Evolutionary conservation across 1,140 invertebrate species (phyloP).

Genomic region (Trichoplusia ni): DNA sequence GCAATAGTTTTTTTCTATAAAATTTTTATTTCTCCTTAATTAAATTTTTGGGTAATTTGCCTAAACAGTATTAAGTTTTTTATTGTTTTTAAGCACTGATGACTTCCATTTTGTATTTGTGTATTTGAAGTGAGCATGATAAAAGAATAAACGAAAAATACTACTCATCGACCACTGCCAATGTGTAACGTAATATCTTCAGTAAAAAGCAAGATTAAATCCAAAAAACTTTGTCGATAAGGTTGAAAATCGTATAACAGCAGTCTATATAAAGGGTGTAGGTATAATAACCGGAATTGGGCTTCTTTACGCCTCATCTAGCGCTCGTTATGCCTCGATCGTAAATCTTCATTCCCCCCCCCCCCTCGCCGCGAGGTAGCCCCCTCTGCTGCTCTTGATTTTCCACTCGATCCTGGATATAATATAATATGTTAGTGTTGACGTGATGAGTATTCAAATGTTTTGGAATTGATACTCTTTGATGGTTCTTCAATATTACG

Average conservation of each 20-base stretch:
- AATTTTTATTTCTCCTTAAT: too few relatives aligned
- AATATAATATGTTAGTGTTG: constrained; percentile 53
- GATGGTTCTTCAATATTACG: too few relatives aligned
- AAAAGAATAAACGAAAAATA: too few relatives aligned
- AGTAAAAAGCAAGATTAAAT: background rate
- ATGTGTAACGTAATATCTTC: too few relatives aligned
- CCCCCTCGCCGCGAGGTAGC: constrained; percentile 24
- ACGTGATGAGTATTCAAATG: constrained; percentile 28
- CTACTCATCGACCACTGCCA: too few relatives aligned
- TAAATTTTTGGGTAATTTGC: too few relatives aligned
- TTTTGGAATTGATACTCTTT: too few relatives aligned
- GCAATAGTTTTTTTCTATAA: too few relatives aligned
- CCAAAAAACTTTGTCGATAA: background rate
- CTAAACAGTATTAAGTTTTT: too few relatives aligned
- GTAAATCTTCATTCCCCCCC: constrained; percentile 76
- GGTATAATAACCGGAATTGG: constrained; percentile 76
- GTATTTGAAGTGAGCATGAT: too few relatives aligned
- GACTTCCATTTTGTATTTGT: too few relatives aligned
- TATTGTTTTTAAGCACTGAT: too few relatives aligned
- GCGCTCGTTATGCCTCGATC: constrained; percentile 74
- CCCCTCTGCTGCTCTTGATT: constrained; percentile 42
- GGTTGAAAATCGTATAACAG: constrained; percentile 8
- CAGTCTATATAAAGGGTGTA: constrained; percentile 37
- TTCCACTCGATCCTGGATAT: constrained; percentile 64
- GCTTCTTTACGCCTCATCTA: constrained; percentile 80